phyloP scores from a whole-genome alignment of 1,140 invertebrate species.

The Anastrepha ludens region DNA sequence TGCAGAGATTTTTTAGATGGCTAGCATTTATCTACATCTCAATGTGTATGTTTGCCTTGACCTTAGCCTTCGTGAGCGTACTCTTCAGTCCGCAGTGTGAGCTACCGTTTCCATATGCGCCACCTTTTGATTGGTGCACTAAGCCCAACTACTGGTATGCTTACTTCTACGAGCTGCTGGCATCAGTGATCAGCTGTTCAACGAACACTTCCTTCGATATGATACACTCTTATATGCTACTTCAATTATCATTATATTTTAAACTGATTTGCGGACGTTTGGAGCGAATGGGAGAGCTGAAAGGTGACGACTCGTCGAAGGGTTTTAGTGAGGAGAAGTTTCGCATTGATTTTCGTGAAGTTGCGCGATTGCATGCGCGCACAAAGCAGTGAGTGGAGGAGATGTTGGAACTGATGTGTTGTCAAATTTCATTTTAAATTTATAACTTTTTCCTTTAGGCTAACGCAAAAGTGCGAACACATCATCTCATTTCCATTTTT shows the following conservation, averaged over 20 bases:
- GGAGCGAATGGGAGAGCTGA: neutral
- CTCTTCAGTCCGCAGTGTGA: constrained; percentile 60
- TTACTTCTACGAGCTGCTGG: constrained; percentile 63
- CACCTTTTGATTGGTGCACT: constrained; percentile 66
- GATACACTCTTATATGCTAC: constrained; percentile 66
- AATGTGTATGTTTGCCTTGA: constrained; percentile 61
- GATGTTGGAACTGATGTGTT: neutral
- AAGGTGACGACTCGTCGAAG: constrained; percentile 57
- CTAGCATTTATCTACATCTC: constrained; percentile 62
- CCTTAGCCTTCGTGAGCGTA: constrained; percentile 60
- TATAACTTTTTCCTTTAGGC: constrained; percentile 56
- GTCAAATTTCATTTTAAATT: neutral
- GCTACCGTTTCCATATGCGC: constrained; percentile 65
- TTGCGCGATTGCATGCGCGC: neutral
- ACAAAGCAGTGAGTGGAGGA: constrained; percentile 52
- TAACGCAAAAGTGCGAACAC: constrained; percentile 60
- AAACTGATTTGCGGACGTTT: constrained; percentile 63
- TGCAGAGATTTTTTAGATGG: constrained; percentile 60
- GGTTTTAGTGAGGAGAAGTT: constrained; percentile 57
- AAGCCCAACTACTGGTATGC: constrained; percentile 62
- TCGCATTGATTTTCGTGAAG: neutral
- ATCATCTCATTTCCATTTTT: constrained; percentile 67
- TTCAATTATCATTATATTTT: constrained; percentile 65
- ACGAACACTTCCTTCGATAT: constrained; percentile 64
- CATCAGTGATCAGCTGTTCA: constrained; percentile 65